phyloP scores from a whole-genome alignment of 2,797 vertebrate species.

The Oreochromis mossambicus region DNA sequence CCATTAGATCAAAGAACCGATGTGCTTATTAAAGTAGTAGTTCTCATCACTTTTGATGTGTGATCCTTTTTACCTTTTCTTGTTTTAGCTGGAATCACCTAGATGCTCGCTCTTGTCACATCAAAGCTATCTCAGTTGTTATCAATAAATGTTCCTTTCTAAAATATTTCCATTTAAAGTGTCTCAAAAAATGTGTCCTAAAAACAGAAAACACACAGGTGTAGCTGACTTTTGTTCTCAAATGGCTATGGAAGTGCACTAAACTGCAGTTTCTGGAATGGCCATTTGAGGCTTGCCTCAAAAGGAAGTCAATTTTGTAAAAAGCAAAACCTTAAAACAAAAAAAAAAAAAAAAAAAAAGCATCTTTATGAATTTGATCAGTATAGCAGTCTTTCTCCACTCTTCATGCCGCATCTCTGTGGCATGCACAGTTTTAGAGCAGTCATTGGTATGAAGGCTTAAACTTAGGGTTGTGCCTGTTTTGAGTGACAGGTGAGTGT shows the following conservation, averaged over 20 bases:
- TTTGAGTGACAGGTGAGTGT: neutral
- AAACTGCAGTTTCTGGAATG: neutral
- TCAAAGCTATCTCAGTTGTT: neutral
- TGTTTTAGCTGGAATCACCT: neutral
- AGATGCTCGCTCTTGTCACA: neutral
- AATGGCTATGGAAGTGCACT: neutral
- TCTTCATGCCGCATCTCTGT: neutral
- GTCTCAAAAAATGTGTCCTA: neutral
- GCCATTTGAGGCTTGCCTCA: neutral
- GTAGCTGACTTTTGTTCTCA: neutral
- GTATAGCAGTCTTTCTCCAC: neutral
- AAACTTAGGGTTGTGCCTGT: neutral
- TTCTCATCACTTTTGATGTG: neutral
- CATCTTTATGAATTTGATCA: neutral
- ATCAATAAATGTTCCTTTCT: neutral
- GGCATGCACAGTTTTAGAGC: neutral
- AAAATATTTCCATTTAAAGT: neutral
- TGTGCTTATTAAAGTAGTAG: neutral
- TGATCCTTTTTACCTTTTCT: neutral
- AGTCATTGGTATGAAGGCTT: neutral
- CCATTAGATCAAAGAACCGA: neutral
- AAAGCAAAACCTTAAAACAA: no score
- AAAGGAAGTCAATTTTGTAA: neutral
- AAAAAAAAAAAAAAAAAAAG: neutral
- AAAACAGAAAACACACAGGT: neutral